These are phyloP conservation scores for Cheilosia impressa DNA, from an alignment of 2,888 invertebrate species.

Conservation along the genomic window DNA sequence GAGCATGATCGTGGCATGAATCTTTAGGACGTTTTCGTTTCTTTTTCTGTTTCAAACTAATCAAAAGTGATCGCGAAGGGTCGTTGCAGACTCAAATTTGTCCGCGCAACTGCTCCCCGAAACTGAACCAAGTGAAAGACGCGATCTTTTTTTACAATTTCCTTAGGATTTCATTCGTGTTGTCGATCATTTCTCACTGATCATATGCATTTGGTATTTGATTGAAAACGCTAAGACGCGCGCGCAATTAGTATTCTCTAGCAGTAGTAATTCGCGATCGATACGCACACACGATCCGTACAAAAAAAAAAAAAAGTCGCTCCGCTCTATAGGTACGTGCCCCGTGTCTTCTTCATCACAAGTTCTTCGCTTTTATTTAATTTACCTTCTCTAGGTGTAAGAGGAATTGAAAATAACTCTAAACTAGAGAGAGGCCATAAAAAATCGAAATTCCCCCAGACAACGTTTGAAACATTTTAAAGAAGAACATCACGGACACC, in stretches of 20 bases:
- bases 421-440: conserved; percentile 37
- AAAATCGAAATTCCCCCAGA: conserved; percentile 39
- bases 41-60: conserved; percentile 29
- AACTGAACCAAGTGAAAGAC: conserved; percentile 59
- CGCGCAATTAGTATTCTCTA: conserved; percentile 72
- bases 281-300: conserved; percentile 66
- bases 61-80: conserved; percentile 68
- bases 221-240: conserved; percentile 67
- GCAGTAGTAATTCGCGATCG: conserved; percentile 69
- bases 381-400: conserved; percentile 48
- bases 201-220: conserved; percentile 53
- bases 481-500: conserved; percentile 31
- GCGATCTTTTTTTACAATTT: conserved; percentile 17
- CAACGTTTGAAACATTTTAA: conserved; percentile 38
- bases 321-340: conserved; percentile 38
- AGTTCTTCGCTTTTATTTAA: conserved; percentile 37
- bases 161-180: conserved; percentile 32
- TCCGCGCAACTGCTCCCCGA: conserved; percentile 5
- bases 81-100: conserved; percentile 18
- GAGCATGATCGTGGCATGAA: conserved; percentile 59
- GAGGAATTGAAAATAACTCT: conserved; percentile 59
- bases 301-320: conserved; percentile 32
- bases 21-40: conserved; percentile 51
- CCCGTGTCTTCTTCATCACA: conserved; percentile 18
- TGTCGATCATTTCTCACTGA: conserved; percentile 60